A percentile compares a stretch with the other conserved stretches of the same genome.
Conservation (phyloP, 2,888 invertebrate species). For the Apomyelois bistriatella region DNA sequence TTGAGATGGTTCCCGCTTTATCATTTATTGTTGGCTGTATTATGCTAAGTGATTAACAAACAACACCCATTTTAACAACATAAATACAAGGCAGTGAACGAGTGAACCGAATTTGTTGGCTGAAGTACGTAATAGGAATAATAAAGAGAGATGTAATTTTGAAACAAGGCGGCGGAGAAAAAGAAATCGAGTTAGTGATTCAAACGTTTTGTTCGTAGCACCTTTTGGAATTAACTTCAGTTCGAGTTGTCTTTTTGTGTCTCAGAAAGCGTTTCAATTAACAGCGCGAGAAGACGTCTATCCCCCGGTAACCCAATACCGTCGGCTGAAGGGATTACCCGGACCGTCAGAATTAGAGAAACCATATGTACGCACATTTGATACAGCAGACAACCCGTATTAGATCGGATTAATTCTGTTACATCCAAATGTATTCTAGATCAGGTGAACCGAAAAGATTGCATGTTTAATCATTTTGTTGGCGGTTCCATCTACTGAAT, state of each 20-base stretch:
- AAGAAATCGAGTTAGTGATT: conserved; percentile 6
- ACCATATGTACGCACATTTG: conserved; percentile 53
- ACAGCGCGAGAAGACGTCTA: conserved; percentile 48
- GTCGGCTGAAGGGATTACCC: conserved; percentile 67
- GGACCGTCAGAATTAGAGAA: conserved; percentile 74
- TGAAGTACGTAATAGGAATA: conserved; percentile 14
- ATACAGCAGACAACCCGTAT: conserved; percentile 58
- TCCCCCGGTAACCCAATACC: conserved; percentile 68
- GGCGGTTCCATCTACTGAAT: conserved; percentile 13
- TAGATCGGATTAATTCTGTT: conserved; percentile 68
- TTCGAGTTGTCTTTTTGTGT: conserved; percentile 6
- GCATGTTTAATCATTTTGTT: conserved; percentile 25
- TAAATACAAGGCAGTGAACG: conserved; percentile 12
- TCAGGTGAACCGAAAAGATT: conserved; percentile 45
- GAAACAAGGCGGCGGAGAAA: background rate
- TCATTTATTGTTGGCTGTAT: conserved; percentile 54
- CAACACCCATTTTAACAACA: conserved; percentile 41
- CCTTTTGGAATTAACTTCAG: conserved; percentile 6
- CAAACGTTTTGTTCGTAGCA: conserved; percentile 4
- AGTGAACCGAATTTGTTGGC: background rate
- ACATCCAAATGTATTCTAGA: conserved; percentile 54
- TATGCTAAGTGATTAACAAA: conserved; percentile 55
- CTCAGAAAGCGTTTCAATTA: conserved; percentile 28
- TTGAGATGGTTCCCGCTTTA: conserved; percentile 57
- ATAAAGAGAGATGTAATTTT: conserved; percentile 14